A percentile compares a stretch with the other conserved stretches of the same genome.
These are phyloP conservation scores for Heterohyrax brucei DNA, from an alignment of 2,797 vertebrate species.

Conservation along the genomic window DNA sequence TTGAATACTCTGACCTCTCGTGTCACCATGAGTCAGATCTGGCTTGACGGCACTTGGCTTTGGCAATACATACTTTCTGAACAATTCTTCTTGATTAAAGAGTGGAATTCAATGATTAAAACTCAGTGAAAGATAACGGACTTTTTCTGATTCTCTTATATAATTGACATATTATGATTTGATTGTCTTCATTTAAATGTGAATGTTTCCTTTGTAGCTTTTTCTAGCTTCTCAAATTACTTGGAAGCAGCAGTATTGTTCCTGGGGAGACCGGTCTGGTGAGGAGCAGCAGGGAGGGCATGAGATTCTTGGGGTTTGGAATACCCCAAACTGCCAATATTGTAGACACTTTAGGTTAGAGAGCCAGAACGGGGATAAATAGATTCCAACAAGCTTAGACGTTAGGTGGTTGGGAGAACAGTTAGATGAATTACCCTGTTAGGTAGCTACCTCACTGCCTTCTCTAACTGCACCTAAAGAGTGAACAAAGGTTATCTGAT, in stretches of 20 bases:
- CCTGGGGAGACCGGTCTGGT: not conserved
- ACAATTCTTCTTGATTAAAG: not conserved
- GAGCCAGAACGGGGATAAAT: not conserved
- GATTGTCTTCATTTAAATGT: not conserved
- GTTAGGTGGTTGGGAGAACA: accelerated
- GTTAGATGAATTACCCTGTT: accelerated
- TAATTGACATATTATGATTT: not conserved
- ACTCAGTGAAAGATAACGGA: not conserved
- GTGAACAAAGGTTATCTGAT: accelerated
- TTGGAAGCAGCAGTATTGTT: not conserved
- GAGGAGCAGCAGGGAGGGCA: not conserved
- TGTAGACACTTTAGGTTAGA: accelerated
- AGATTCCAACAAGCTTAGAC: not conserved
- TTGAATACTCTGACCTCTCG: too few relatives aligned
- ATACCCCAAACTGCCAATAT: not conserved
- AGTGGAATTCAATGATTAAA: not conserved
- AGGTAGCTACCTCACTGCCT: not conserved
- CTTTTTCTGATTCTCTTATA: not conserved
- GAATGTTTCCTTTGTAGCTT: not conserved
- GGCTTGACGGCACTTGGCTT: too few relatives aligned
- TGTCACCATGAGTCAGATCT: too few relatives aligned
- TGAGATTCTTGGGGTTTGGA: not conserved
- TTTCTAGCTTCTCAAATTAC: not conserved
- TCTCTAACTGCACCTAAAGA: not conserved
- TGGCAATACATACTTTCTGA: not conserved